Evolutionary conservation across 92 coral and sea anemone genomes (phyloP).

Genomic region (Phenganax marumi): DNA sequence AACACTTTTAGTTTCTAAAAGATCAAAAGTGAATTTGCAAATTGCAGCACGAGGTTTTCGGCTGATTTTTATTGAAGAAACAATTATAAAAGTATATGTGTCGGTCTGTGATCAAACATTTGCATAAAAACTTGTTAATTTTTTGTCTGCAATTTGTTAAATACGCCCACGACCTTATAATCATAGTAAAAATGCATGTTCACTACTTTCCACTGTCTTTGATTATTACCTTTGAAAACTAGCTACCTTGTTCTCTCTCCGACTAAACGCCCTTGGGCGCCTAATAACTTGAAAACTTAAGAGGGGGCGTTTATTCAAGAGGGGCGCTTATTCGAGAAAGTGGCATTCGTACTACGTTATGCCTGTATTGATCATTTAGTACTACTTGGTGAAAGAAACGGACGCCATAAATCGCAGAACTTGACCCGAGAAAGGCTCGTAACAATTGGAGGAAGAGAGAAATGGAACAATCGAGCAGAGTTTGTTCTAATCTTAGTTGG

Average conservation of each 20-base stretch:
- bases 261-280: no score
- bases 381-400: slow-evolving; percentile 48
- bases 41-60: not conserved
- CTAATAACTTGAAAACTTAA: no score
- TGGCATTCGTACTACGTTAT: not conserved
- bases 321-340: no score
- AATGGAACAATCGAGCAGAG: slow-evolving; percentile 93
- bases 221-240: no score
- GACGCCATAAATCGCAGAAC: slow-evolving; percentile 33
- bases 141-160: not conserved
- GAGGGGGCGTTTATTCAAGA: no score
- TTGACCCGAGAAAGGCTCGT: slow-evolving; percentile 36
- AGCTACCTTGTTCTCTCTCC: no score
- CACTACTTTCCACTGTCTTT: no score
- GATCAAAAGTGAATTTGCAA: not conserved
- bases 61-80: not conserved
- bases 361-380: slow-evolving; percentile 50
- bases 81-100: not conserved
- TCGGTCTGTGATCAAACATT: not conserved
- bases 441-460: slow-evolving; percentile 62
- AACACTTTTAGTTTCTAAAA: not conserved
- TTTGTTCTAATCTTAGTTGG: slow-evolving; percentile 86
- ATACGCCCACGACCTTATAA: not conserved
- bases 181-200: no score
- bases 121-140: slow-evolving; percentile 1